Conservation (phyloP, 2,797 vertebrate species). For the Meriones psammophilus region DNA sequence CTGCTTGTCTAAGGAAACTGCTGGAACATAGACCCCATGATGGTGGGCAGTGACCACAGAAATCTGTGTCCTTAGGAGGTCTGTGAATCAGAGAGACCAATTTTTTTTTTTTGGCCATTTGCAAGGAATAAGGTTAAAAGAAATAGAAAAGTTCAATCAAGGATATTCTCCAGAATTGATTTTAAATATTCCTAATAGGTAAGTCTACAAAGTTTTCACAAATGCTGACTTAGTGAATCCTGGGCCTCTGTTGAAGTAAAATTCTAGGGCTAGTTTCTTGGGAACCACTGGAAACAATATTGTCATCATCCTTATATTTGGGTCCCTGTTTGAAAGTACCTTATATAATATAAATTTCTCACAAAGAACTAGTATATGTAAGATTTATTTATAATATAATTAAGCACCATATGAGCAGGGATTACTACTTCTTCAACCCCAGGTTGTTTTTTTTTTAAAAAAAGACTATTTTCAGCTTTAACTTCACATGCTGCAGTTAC, state of each 20-base stretch:
- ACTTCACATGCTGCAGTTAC: neutral
- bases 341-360: neutral
- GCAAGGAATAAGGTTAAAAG: too few relatives aligned
- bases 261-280: neutral
- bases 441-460: too few relatives aligned
- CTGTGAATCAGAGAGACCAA: neutral
- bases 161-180: neutral
- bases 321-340: neutral
- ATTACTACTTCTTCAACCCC: too few relatives aligned
- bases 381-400: neutral
- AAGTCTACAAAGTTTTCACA: neutral
- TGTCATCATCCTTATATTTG: neutral
- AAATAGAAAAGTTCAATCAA: neutral
- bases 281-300: neutral
- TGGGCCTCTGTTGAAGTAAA: neutral
- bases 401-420: neutral
- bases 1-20: neutral
- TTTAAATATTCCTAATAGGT: neutral
- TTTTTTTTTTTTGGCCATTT: neutral
- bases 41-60: too few relatives aligned
- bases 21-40: neutral
- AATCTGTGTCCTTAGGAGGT: neutral
- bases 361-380: neutral
- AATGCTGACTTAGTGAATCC: neutral
- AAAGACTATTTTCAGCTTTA: neutral